Evolutionary conservation across 2,888 invertebrate genomes (phyloP).

Genomic region (Acheta domesticus): DNA sequence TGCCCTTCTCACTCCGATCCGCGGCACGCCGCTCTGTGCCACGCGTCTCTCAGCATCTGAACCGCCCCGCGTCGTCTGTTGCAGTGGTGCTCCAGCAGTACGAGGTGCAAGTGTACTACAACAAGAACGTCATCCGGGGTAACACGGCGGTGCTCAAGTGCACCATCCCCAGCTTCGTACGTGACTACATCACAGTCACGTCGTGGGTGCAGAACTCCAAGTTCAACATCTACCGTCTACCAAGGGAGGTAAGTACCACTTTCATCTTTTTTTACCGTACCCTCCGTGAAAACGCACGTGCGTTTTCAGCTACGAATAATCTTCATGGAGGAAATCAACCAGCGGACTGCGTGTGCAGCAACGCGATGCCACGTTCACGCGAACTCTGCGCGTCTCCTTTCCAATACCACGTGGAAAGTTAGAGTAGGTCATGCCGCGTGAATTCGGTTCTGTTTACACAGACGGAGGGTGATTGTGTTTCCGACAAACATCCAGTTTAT

Average conservation of each 20-base stretch:
- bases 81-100: constrained; percentile 39
- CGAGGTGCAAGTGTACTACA: constrained; percentile 38
- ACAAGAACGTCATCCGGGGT: constrained; percentile 37
- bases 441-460: not conserved
- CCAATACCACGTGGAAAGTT: not conserved
- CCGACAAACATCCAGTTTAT: not conserved
- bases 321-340: not conserved
- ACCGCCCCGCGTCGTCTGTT: constrained; percentile 23
- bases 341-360: not conserved
- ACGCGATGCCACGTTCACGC: too few species aligned
- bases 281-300: too few species aligned
- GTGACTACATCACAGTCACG: constrained; percentile 43
- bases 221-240: constrained; percentile 44
- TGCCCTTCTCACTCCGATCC: not conserved
- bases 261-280: not conserved
- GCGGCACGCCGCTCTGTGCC: not conserved
- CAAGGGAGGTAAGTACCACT: constrained; percentile 38
- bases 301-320: not conserved
- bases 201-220: constrained; percentile 44
- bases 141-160: constrained; percentile 43
- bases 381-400: too few species aligned
- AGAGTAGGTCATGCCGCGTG: not conserved
- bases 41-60: not conserved
- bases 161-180: constrained; percentile 42
- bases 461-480: not conserved